Evolutionary conservation across 2,797 vertebrate species (phyloP), one percentile per base, ranked within the genome.

Genomic region (Spondyliosoma cantharus): DNA sequence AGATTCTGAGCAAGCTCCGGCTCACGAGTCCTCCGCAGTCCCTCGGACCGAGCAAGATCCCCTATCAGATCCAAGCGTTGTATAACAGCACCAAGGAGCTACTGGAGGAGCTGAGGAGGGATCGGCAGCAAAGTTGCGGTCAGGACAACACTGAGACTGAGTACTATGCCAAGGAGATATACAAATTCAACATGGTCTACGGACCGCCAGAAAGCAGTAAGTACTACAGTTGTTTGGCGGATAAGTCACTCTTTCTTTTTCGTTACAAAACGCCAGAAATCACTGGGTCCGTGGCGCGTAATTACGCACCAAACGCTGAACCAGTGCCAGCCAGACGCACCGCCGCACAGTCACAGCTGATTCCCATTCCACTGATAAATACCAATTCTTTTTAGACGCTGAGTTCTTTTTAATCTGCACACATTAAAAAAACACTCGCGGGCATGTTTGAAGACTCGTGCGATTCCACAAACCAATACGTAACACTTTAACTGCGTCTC

Each of bases 81-180:
- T 98, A 97, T 71, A 98, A 98, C 93, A 97, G 97, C 94, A 98
- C 97, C 84, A 95, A 96, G 89, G 96, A 97, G 90, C 94, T 98
- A 67, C 95, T 98, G 87, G 96, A 97, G 85, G 95, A 97, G 94
- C 94, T 96, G 82, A 92, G 95, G 43, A 95, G 93, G 80, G 89
- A 93, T 42, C 90, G 94, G 66, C 93, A 92, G 81, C 95, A 96
- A 53, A 95, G 94, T 87, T 98, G 97, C 88, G 92, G 95, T 32
- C 96, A 96, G 86, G 96, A 97, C 90, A 96, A 96, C 94, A 95
- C 96, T 2, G 96, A 97, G 92, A 96, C 96, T 13, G 96, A 97
- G 81, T 98, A 98, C 92, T 97, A 97, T 80, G 97, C 96, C 93
- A 98, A 98, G 89, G 97, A 98, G 92, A 95, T 98, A 86, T 94